These are phyloP conservation scores for Gallinago media DNA, from an alignment of 2,113 vertebrate genomes.

Conservation along the genomic window DNA sequence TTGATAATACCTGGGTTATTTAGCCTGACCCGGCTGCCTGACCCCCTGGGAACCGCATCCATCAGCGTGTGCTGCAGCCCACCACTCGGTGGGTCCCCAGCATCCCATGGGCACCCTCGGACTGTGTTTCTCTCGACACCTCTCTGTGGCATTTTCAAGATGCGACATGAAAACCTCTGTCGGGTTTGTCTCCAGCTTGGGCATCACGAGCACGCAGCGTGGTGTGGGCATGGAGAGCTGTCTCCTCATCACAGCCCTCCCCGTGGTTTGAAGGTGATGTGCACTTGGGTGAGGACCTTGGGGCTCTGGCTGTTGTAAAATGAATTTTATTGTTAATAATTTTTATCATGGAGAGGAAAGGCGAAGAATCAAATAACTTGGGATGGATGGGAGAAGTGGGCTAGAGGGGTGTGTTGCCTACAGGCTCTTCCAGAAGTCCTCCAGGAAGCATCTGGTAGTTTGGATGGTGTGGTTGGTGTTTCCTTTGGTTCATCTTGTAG, in stretches of 20 bases:
- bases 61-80: background rate
- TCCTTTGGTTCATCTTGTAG: background rate
- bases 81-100: background rate
- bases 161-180: conserved; percentile 21
- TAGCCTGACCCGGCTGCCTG: conserved; percentile 17
- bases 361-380: background rate
- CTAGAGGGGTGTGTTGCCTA: fast-evolving
- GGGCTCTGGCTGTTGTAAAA: background rate
- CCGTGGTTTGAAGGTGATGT: fast-evolving
- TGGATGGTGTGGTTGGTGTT: fast-evolving
- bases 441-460: background rate
- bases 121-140: background rate
- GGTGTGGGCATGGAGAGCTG: fast-evolving
- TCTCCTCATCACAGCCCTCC: background rate
- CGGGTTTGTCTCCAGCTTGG: conserved; percentile 36
- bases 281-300: no score
- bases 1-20: conserved; percentile 63
- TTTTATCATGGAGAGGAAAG: background rate
- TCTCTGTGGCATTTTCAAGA: conserved; percentile 63
- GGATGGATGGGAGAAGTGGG: background rate
- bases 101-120: background rate
- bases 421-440: background rate
- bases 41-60: conserved; percentile 5
- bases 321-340: background rate
- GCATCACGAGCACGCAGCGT: background rate